These are phyloP conservation scores for Listrodromus nycthemerus DNA, from an alignment of 2,888 invertebrate species.

Conservation along the genomic window DNA sequence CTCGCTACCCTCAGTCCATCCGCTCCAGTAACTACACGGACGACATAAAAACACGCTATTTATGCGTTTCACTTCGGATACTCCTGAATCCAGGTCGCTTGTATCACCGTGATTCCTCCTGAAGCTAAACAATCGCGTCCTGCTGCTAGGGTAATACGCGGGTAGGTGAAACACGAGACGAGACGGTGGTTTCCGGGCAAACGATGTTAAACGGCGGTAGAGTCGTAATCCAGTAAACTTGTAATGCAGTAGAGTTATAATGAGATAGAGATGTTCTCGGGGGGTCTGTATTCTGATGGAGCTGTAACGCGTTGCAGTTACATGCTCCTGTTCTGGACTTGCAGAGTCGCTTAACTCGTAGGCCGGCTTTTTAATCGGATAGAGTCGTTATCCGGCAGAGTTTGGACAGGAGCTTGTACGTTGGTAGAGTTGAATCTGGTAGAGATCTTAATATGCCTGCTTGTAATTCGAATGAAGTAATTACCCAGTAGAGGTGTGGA, in stretches of 20 bases:
- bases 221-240: neutral
- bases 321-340: too few species aligned
- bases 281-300: neutral
- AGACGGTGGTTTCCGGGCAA: neutral
- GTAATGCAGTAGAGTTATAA: neutral
- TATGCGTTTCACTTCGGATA: slow-evolving; percentile 70
- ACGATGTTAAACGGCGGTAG: neutral
- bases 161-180: neutral
- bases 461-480: neutral
- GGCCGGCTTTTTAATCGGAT: neutral
- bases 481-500: neutral
- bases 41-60: slow-evolving; percentile 69
- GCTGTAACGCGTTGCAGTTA: too few species aligned
- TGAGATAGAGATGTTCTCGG: neutral
- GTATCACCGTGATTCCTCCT: slow-evolving; percentile 44
- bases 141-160: neutral
- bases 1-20: slow-evolving; percentile 35
- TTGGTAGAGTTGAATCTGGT: neutral
- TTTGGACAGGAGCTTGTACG: neutral
- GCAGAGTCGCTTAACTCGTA: neutral
- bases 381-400: neutral
- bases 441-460: neutral
- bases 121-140: neutral
- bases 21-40: slow-evolving; percentile 56
- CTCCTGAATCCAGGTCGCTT: neutral